A percentile compares a stretch with the other conserved stretches of the same genome.
Evolutionary conservation across 2,113 vertebrate genomes (phyloP).

Genomic region (Scolopax mira): DNA sequence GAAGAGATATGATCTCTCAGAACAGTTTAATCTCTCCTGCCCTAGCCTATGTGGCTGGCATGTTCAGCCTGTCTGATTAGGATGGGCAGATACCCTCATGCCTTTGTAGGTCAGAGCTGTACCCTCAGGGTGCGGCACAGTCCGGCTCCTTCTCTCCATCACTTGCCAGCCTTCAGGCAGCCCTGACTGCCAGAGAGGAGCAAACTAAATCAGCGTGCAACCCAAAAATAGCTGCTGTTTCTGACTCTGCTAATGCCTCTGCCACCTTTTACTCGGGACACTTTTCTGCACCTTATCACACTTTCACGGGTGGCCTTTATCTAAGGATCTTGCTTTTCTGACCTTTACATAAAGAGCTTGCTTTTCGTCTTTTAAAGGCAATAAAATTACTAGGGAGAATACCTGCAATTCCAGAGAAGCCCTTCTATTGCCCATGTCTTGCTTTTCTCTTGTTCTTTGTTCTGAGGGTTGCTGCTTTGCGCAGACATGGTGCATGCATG

Average conservation of each 20-base stretch:
- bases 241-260: background rate
- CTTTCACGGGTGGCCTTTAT: background rate
- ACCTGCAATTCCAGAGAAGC: background rate
- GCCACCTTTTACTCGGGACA: background rate
- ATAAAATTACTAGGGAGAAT: background rate
- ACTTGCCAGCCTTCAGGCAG: background rate
- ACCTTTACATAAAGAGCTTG: background rate
- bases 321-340: background rate
- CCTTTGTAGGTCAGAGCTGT: background rate
- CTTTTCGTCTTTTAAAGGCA: background rate
- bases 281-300: background rate
- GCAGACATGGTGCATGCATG: fast-evolving
- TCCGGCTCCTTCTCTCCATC: background rate
- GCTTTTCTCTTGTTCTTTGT: background rate
- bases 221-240: background rate
- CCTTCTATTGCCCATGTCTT: fast-evolving
- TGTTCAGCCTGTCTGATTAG: background rate
- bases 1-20: background rate
- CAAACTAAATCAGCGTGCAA: background rate
- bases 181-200: background rate
- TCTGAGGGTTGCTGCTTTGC: background rate
- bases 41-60: background rate
- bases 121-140: fast-evolving
- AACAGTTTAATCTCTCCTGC: background rate
- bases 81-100: fast-evolving